Percentiles rank a stretch among this genome's conserved stretches.
These are phyloP conservation scores for Phalacrocorax brasilianus DNA, from an alignment of 2,113 vertebrate species.

Conservation along the genomic window DNA sequence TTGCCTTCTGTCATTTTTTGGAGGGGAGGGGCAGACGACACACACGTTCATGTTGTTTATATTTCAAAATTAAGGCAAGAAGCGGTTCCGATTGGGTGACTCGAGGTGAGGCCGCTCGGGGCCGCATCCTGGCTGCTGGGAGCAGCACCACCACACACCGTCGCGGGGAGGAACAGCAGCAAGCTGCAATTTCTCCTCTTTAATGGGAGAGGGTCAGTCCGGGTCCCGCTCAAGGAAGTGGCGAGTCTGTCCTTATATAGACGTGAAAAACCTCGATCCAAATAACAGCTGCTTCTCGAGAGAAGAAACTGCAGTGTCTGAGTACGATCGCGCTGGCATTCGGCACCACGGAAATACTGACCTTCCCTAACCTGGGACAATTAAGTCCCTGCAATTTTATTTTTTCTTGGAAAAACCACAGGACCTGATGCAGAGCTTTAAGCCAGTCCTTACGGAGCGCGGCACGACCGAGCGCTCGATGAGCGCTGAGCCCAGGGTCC, in stretches of 20 bases:
- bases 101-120: not conserved
- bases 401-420: not conserved
- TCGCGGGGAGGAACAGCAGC: not conserved
- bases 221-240: too few relatives aligned
- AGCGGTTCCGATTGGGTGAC: not conserved
- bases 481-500: not conserved
- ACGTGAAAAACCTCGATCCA: not conserved
- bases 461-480: too few relatives aligned
- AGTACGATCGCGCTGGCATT: accelerated
- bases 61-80: not conserved
- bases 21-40: too few relatives aligned
- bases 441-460: not conserved
- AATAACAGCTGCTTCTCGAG: not conserved
- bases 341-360: not conserved
- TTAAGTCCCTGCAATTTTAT: not conserved
- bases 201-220: not conserved
- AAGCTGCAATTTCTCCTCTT: not conserved
- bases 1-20: too few relatives aligned
- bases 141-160: not conserved
- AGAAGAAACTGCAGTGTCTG: not conserved
- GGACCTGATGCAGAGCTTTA: not conserved
- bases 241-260: not conserved
- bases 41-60: not conserved
- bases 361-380: not conserved
- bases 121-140: not conserved